Evolutionary conservation across 2,113 vertebrate genomes (phyloP), one percentile per base, ranked within the genome.

Genomic region (Holacanthus passer): DNA sequence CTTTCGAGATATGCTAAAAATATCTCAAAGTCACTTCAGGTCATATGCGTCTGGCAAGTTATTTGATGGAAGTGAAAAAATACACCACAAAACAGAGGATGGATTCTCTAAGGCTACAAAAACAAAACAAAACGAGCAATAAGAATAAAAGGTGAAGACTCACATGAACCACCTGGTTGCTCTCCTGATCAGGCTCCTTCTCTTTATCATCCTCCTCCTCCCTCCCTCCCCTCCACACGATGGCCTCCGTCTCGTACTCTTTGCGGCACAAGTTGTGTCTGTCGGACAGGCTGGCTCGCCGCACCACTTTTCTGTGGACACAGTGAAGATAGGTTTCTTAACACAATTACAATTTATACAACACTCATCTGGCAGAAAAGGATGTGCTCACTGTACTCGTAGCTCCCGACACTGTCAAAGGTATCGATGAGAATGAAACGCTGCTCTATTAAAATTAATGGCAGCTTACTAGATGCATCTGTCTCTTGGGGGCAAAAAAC

Each of bases 231-330:
- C 97, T 96, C 98, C 98, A 99, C 48, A 99, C 94, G 0, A 99
- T 98, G 90, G 98, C 98, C 80, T 99, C 98, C 0, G 97, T 98
- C 93, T 99, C 97, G 0, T 98, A 99, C 81, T 99, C 98, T 87
- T 99, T 98, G 59, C 97, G 95, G 91, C 97, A 99, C 19, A 99
- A 90, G 92, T 99, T 99, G 86, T 97, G 98, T 84, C 98, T 92
- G 93, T 99, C 97, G 0, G 97, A 97, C 73, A 99, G 94, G 93
- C 98, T 99, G 79, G 98, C 98, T 81, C 98, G 95, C 84, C 98
- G 95, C 62, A 99, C 98, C 86, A 99, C 97, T 94, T 99, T 99
- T 69, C 98, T 99, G 88, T 71, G n/a, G 24, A 85, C 29, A 78
- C 76, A 45, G 17, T n/a, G n/a, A n/a, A n/a, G n/a, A n/a, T n/a